Conservation (phyloP, 1,140 invertebrate genomes). For the Pogonomyrmex californicus region DNA sequence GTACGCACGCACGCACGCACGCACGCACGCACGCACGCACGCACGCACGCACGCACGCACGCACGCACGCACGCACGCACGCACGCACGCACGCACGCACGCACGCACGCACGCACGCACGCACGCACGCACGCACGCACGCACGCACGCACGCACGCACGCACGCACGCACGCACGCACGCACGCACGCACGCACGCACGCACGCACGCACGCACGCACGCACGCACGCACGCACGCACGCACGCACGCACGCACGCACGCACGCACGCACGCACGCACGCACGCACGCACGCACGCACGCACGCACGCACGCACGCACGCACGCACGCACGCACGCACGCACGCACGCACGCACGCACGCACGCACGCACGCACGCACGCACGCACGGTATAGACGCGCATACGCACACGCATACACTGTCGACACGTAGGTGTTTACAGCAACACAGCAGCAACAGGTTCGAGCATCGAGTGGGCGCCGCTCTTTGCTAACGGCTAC, state of each 20-base stretch:
- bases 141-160: background rate
- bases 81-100: background rate
- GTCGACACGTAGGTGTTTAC: constrained; percentile 59
- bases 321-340: background rate
- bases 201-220: background rate
- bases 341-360: background rate
- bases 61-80: background rate
- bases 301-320: background rate
- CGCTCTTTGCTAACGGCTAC: constrained; percentile 80
- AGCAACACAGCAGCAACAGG: constrained; percentile 78
- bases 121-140: background rate
- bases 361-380: background rate
- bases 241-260: background rate
- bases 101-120: background rate
- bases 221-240: background rate
- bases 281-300: background rate
- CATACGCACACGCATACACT: background rate
- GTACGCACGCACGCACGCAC: background rate
- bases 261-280: background rate
- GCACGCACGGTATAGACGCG: background rate
- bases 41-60: background rate
- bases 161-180: background rate
- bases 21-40: background rate
- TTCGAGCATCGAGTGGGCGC: constrained; percentile 84
- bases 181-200: background rate